Conservation (phyloP, 2,797 vertebrate species). For the Clarias platycephalus region DNA sequence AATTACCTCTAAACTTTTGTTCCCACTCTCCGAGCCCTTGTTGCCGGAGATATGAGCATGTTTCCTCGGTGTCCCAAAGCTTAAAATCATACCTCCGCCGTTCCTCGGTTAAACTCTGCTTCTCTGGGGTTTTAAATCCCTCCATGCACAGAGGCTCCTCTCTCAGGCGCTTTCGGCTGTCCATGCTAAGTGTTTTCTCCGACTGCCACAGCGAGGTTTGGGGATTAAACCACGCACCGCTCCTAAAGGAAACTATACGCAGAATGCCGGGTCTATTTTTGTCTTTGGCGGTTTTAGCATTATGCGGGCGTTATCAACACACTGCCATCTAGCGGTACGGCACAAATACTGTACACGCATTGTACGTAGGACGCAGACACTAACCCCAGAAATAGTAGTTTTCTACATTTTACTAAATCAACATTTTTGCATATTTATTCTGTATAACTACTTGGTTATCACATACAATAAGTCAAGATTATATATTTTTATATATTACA, state of each 20-base stretch:
- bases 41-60: slow-evolving; percentile 61
- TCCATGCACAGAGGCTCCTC: background rate
- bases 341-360: background rate
- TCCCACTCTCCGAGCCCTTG: slow-evolving; percentile 63
- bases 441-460: background rate
- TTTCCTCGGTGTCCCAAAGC: slow-evolving; percentile 68
- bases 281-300: slow-evolving; percentile 29
- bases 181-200: slow-evolving; percentile 57
- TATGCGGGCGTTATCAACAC: background rate
- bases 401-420: background rate
- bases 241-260: background rate
- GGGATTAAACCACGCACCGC: background rate
- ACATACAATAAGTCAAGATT: background rate
- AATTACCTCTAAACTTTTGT: slow-evolving; percentile 64
- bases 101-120: slow-evolving; percentile 30
- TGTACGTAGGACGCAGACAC: background rate
- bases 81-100: slow-evolving; percentile 38
- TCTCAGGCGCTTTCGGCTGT: slow-evolving; percentile 60
- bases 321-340: background rate
- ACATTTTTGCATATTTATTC: background rate
- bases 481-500: background rate
- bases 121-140: slow-evolving; percentile 64
- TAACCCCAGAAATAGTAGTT: background rate
- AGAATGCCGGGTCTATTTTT: slow-evolving; percentile 11
- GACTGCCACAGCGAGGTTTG: background rate